Percentiles rank a stretch among this genome's conserved stretches.
These are phyloP conservation scores for Thamnophis elegans DNA, from an alignment of 2,797 vertebrate genomes.

Conservation along the genomic window DNA sequence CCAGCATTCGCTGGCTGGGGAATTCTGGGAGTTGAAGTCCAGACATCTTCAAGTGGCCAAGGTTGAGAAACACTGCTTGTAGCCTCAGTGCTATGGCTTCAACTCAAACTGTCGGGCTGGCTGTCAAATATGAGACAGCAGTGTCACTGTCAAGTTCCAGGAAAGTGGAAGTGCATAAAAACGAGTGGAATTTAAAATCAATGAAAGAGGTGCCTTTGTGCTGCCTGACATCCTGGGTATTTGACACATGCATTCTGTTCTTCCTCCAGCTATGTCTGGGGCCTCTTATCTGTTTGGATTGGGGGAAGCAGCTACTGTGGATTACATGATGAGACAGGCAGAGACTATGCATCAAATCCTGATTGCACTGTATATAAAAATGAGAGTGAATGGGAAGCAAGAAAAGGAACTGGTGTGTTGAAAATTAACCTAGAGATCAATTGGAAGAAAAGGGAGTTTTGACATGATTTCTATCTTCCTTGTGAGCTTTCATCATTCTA, in stretches of 20 bases:
- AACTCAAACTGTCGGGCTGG: neutral
- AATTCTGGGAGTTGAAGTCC: too few species aligned
- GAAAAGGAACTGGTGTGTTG: neutral
- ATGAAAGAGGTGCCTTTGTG: constrained; percentile 48
- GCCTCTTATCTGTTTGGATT: neutral
- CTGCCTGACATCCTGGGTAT: constrained; percentile 9
- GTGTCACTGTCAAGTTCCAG: neutral
- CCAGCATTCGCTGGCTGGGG: too few species aligned
- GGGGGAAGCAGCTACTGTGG: constrained; percentile 32
- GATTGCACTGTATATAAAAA: neutral
- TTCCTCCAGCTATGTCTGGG: neutral
- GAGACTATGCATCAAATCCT: neutral
- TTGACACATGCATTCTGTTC: neutral
- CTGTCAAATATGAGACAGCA: neutral
- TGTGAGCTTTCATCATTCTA: neutral
- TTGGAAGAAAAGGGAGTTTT: neutral
- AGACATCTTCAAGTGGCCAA: too few species aligned
- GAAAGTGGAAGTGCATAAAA: neutral
- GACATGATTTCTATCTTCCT: neutral
- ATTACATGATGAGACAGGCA: constrained; percentile 58
- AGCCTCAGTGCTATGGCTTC: neutral
- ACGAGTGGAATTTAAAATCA: neutral
- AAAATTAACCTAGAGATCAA: neutral
- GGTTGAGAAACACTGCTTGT: too few species aligned
- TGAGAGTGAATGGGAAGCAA: neutral